Conservation (phyloP, 2,797 vertebrate genomes). For the Botia almorhae region DNA sequence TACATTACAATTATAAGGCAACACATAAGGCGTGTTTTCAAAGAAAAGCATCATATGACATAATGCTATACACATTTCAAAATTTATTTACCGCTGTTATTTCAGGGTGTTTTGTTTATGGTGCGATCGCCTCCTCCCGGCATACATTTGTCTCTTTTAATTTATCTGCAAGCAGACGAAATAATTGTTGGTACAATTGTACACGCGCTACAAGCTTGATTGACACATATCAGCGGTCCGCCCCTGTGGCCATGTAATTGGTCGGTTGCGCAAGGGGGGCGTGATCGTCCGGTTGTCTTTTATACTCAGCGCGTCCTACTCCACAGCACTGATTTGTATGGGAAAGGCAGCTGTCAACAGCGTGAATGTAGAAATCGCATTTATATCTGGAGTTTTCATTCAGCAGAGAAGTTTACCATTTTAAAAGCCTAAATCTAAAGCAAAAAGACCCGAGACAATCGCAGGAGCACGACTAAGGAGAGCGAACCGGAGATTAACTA, state of each 20-base stretch:
- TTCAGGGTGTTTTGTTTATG: not conserved
- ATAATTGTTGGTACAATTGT: conserved; percentile 39
- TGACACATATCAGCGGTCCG: conserved; percentile 59
- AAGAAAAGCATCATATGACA: not conserved
- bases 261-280: conserved; percentile 65
- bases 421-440: not conserved
- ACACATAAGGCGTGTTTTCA: not conserved
- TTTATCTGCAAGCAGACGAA: not conserved
- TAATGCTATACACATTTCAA: no score
- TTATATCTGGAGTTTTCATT: conserved; percentile 44
- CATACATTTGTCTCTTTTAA: conserved; percentile 4
- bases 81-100: not conserved
- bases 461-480: conserved; percentile 16
- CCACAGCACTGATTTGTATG: conserved; percentile 72
- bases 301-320: conserved; percentile 71
- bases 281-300: conserved; percentile 67
- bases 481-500: conserved; percentile 56
- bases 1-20: not conserved
- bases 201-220: conserved; percentile 72
- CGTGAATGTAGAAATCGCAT: conserved; percentile 68
- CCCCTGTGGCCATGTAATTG: conserved; percentile 74
- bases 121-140: not conserved
- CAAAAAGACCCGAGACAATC: not conserved
- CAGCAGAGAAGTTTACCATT: conserved; percentile 15
- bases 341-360: conserved; percentile 63